These are phyloP conservation scores for Lytechinus pictus DNA, from an alignment of 35 echinoderm and acorn worm species.

Conservation along the genomic window DNA sequence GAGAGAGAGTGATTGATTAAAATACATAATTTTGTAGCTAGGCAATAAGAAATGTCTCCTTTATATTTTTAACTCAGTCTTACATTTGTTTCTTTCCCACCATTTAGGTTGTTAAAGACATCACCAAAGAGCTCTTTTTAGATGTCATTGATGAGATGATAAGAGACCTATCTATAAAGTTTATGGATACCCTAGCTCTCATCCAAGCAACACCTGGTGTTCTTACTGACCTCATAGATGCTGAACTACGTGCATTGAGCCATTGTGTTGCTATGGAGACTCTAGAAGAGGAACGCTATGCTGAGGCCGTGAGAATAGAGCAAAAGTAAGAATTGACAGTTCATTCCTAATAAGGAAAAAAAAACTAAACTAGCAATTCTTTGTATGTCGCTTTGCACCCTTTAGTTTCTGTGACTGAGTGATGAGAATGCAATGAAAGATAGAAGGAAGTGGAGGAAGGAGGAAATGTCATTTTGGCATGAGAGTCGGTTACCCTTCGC, in stretches of 20 bases:
- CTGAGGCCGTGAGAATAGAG: not conserved
- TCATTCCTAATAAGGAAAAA: too few relatives aligned
- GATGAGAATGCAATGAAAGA: too few relatives aligned
- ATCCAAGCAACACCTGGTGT: conserved; percentile 39
- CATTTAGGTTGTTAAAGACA: conserved; percentile 55
- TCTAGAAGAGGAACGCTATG: not conserved
- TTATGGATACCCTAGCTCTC: conserved; percentile 28
- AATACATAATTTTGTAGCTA: too few relatives aligned
- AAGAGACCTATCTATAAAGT: conserved; percentile 40
- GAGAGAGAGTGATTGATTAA: too few relatives aligned
- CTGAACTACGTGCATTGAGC: conserved; percentile 33
- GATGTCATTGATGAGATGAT: conserved; percentile 87
- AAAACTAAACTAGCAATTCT: too few relatives aligned
- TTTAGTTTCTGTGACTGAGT: too few relatives aligned
- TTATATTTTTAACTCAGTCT: too few relatives aligned
- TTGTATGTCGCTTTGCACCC: too few relatives aligned
- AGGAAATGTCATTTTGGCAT: too few relatives aligned
- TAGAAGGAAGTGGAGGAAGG: too few relatives aligned
- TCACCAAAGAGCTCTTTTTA: conserved; percentile 56
- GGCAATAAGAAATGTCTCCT: too few relatives aligned
- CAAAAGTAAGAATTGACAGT: conserved; percentile 4
- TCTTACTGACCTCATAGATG: conserved; percentile 38
- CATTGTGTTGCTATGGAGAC: conserved; percentile 51
- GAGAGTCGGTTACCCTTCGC: too few relatives aligned
- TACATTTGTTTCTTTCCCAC: not conserved